Percentiles rank a stretch among this genome's conserved stretches.
phyloP scores from a whole-genome alignment of 2,113 vertebrate genomes.

The Rattus norvegicus region DNA sequence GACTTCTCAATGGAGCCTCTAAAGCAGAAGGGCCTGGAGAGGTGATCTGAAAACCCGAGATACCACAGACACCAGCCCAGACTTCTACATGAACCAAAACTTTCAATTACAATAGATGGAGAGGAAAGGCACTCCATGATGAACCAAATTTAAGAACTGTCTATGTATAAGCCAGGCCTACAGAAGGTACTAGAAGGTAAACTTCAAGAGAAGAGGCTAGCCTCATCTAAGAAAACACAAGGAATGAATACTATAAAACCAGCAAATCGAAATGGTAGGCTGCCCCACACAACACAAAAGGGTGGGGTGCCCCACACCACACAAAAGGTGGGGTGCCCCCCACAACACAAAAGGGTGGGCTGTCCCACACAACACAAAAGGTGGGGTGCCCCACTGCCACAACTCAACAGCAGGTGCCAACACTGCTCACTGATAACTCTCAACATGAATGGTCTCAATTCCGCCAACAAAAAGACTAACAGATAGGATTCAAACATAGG shows the following conservation, averaged over 20 bases:
- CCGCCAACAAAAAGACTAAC: background rate
- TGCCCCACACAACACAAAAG: no score
- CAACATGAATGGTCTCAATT: background rate
- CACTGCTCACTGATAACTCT: background rate
- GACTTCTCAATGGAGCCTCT: background rate
- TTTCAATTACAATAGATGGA: background rate
- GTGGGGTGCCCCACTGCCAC: no score
- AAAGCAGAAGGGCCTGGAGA: background rate
- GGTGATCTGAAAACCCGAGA: background rate
- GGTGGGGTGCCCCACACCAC: no score
- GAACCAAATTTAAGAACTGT: background rate
- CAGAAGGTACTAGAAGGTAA: background rate
- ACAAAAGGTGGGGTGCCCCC: no score
- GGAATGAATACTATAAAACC: background rate
- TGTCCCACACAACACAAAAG: no score
- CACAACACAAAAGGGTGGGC: background rate
- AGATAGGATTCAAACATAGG: background rate
- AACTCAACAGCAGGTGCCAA: background rate
- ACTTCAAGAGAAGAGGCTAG: background rate
- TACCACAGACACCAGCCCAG: background rate
- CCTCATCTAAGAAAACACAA: background rate
- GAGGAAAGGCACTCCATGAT: background rate
- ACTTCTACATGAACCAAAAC: background rate
- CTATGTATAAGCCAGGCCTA: background rate
- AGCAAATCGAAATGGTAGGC: background rate